Percentiles rank a stretch among this genome's conserved stretches.
Conservation (phyloP, 2,888 invertebrate species). For the Lithophane ornitopus region DNA sequence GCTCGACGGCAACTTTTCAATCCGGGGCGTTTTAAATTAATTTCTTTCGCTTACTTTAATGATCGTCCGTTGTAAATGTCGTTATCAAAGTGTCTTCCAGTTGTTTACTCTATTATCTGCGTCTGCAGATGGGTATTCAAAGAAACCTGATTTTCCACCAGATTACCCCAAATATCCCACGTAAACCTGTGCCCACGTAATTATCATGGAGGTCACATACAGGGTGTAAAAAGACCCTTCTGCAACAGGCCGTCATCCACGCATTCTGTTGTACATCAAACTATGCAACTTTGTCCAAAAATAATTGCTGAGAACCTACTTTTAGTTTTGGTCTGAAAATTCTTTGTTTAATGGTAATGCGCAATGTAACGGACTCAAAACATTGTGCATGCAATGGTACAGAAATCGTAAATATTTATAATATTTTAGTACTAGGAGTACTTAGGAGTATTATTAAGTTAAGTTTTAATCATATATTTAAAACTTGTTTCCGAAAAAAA, state of each 20-base stretch:
- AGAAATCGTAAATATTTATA: background rate
- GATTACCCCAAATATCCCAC: background rate
- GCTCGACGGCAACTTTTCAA: slow-evolving; percentile 54
- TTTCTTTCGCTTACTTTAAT: slow-evolving; percentile 52
- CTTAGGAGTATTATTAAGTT: background rate
- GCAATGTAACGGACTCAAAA: background rate
- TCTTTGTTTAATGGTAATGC: background rate
- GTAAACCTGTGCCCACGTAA: background rate
- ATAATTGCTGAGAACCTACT: background rate
- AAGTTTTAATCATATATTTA: too few relatives aligned
- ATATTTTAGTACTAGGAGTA: too few relatives aligned
- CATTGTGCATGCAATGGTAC: background rate
- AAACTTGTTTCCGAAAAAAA: too few relatives aligned
- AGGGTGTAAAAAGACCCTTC: background rate
- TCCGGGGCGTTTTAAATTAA: slow-evolving; percentile 54
- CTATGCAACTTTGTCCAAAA: background rate
- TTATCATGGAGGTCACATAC: background rate
- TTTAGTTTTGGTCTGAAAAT: background rate
- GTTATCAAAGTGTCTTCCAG: slow-evolving; percentile 16
- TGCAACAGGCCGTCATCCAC: background rate
- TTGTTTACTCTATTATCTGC: slow-evolving; percentile 13
- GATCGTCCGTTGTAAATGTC: slow-evolving; percentile 33
- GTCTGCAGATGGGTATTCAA: background rate
- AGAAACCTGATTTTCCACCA: background rate
- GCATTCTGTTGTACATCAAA: background rate